These are phyloP conservation scores for Hyaena hyaena DNA, from an alignment of 2,113 vertebrate species.

Conservation along the genomic window DNA sequence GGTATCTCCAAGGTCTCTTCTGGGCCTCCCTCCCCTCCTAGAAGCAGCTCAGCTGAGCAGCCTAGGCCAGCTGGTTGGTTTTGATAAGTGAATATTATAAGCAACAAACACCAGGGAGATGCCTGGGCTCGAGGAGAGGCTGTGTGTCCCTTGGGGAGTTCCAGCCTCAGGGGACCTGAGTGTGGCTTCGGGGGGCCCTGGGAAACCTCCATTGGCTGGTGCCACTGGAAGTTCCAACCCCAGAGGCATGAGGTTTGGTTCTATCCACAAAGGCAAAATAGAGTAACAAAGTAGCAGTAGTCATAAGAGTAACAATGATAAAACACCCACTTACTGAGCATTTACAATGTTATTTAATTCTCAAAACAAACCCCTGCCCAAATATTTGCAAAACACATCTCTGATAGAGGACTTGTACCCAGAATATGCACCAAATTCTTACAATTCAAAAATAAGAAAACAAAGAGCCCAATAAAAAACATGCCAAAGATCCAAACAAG, in stretches of 20 bases:
- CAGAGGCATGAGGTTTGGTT: background rate
- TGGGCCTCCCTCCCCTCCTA: background rate
- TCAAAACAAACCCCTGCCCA: background rate
- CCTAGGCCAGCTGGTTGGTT: constrained; percentile 14
- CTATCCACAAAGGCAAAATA: background rate
- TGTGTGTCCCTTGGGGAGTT: background rate
- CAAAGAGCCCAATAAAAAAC: constrained; percentile 4
- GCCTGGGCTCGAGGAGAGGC: background rate
- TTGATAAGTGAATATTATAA: constrained; percentile 58
- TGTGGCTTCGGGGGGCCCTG: background rate
- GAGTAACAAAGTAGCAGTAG: background rate
- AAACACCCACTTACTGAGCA: background rate
- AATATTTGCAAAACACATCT: background rate
- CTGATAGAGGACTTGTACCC: background rate
- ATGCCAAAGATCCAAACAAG: background rate
- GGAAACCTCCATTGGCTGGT: background rate
- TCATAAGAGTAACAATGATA: background rate
- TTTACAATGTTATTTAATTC: background rate
- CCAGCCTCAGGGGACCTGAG: background rate
- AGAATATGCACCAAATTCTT: background rate
- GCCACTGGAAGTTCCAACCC: background rate
- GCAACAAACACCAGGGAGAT: background rate
- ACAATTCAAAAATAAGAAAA: background rate
- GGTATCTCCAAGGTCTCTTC: background rate
- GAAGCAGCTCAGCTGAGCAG: background rate